Evolutionary conservation across 2,113 vertebrate species (phyloP), one percentile per base, ranked within the genome.

Genomic region (Picathartes gymnocephalus): DNA sequence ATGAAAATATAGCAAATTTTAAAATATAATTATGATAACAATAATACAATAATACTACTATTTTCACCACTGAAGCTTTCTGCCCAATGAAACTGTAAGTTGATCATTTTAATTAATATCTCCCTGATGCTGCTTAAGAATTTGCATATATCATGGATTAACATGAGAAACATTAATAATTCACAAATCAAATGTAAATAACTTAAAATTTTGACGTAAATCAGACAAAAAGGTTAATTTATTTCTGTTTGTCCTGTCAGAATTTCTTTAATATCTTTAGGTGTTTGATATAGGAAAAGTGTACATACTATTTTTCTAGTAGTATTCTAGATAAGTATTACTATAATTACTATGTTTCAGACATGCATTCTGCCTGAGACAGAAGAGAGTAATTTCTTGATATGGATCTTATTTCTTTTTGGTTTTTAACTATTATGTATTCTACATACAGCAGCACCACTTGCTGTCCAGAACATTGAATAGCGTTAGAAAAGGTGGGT

Each of bases 391-490:
- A 71, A 65, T 91, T 93, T 89, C 9, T 72, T 56, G 37, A 10
- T 44, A 82, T 45, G 23, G 20, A 60, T 87, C 66, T 66, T 80
- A 48, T 57, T 79, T 82, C 13, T 70, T 5, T 73, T 62, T 81
- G 16, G 44, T 80, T 78, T 69, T 95, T 56, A 33, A 47, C 5
- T 10, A 25, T 30, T 37, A 28, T 68, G 61, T 81, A 79, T 95
- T 92, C 37, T 54, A 37, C 62, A 30, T 61, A 25, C 78, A 95
- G 90, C 80, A 95, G 80, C 83, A 95, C 56, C 71, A 88, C 83
- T 95, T 83, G 27, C 74, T 92, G 88, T 91, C 20, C 31, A 58
- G 70, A 94, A 40, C 8, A 88, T 57, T 80, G 86, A 95, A 91
- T 22, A 86, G 1, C 7, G 37, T 94, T 76, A 61, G 22, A 81